Evolutionary conservation across 2,888 invertebrate genomes (phyloP), one percentile per base, ranked within the genome.

Genomic region (Cybosia mesomella): DNA sequence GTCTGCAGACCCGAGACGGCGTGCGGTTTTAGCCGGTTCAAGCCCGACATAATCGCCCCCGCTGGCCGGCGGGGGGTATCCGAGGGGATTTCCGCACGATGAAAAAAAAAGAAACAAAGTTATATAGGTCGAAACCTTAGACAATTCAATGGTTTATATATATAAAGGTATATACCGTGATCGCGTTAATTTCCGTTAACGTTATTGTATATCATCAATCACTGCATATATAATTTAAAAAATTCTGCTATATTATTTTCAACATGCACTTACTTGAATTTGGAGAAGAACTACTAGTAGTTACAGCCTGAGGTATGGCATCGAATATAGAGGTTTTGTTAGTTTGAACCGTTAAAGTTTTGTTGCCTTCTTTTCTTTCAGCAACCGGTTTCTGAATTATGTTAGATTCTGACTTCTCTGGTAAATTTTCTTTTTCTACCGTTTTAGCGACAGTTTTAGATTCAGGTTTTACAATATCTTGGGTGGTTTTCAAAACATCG

Each of bases 361-460:
- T 92, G 4, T 77, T 53, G n/a, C 77, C 71, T 65, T 88, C 88
- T 69, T 86, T 89, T 63, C 85, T 85, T 3, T 87, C 84, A 43
- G 58, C 65, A 2, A 28, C 53, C 28, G 68, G 54, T 69, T 80
- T 82, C 54, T 73, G 77, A 32, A 60, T 64, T 18, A 68, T n/a
- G 70, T 81, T 82, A 53, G 71, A 67, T 64, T 80, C 85, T 65
- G 84, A 82, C 28, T 85, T 87, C 63, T 85, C 83, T 8, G 86
- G 84, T 32, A 88, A 72, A 74, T 90, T 92, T 67, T 92, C 92
- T 71, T 86, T 89, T 24, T 87, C 89, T 61, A 74, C 67, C 21
- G 79, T 67, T 76, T 88, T 89, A 8, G 81, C 70, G 9, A 74
- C 71, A 58, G 71, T 67, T 73, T 86, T 88, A 66, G 28, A n/a